A percentile compares a stretch with the other conserved stretches of the same genome.
Evolutionary conservation across 1,140 invertebrate species (phyloP).

Genomic region (Pseudobourletiella spinata): DNA sequence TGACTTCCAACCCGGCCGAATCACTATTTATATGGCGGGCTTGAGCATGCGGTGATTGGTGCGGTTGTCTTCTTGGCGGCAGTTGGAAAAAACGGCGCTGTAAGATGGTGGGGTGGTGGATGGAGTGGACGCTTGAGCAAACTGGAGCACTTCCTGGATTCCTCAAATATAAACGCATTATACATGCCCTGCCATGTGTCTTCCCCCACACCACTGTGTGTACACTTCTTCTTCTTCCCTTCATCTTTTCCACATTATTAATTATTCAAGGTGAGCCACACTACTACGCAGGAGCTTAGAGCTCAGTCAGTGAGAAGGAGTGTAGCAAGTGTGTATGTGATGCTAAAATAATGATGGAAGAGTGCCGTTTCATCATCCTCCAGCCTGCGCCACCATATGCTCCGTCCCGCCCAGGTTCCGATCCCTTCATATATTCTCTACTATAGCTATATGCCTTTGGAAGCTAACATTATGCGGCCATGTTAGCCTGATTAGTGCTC

Average conservation of each 20-base stretch:
- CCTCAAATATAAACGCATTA: no score
- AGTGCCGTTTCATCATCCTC: background rate
- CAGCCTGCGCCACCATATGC: background rate
- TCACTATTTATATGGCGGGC: slow-evolving; percentile 4
- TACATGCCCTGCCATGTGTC: no score
- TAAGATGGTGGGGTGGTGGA: no score
- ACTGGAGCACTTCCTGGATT: slow-evolving; percentile 8
- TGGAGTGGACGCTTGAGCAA: no score
- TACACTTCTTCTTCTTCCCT: background rate
- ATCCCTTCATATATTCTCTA: no score
- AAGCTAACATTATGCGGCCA: no score
- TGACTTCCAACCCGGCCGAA: background rate
- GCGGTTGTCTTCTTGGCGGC: background rate
- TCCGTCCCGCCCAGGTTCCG: no score
- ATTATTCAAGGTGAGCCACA: slow-evolving; percentile 17
- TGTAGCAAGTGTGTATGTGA: background rate
- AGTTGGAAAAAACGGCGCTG: no score
- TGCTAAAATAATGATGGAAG: background rate
- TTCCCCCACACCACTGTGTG: background rate
- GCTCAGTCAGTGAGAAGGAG: slow-evolving; percentile 1
- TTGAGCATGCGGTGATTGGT: background rate
- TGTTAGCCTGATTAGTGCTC: no score
- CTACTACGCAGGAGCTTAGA: no score
- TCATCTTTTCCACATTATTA: slow-evolving; percentile 13
- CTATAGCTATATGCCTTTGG: no score